Base-by-base conservation (phyloP, 53 echinoderm and acorn worm genomes). In the Pentamera pediparva region DNA sequence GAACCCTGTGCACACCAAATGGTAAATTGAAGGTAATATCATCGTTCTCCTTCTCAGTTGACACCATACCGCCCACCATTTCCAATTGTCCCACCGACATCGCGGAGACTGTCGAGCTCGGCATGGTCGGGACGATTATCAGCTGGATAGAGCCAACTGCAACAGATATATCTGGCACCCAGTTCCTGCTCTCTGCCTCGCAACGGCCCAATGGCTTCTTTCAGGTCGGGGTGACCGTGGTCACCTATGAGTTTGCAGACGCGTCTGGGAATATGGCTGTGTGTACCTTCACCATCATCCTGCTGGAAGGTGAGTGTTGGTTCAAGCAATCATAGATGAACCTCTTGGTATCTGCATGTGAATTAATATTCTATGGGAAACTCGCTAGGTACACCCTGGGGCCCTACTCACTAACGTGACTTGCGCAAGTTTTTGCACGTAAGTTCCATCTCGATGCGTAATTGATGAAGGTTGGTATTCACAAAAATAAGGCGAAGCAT, bases 91-190 rank as follows among this genome's bases (percentile, higher is more conserved):
- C n/a, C 15, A 28, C 47, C 17, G 51, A 50, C 19, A n/a, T 37
- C 20, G 28, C 10, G 17, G 59, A 30, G 4, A 61, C 75, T 39
- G 19, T 50, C 5, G 38, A 71, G 37, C 32, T 70, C 1, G 67
- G 37, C n/a, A 26, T 30, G 1, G 32, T 61, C 27, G 77, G 70
- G 20, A 17, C 36, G 21, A 7, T 25, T 2, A 37, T 84, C 20
- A 4, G 32, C 2, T 84, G 84, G 84, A 36, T 24, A 35, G 78
- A 60, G 51, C 78, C 84, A 19, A 35, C 28, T 36, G 61, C 73
- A 26, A 63, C 61, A 59, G 84, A 84, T 20, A 11, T 61, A 18
- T 59, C 54, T 34, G 78, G 78, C n/a, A 51, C 70, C 15, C 71
- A 49, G 37, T 36, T 27, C 21, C 65, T 84, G 3, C 18, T 48